These are phyloP conservation scores for Ditylenchus dipsaci DNA, from an alignment of 1,140 invertebrate species.

Conservation along the genomic window DNA sequence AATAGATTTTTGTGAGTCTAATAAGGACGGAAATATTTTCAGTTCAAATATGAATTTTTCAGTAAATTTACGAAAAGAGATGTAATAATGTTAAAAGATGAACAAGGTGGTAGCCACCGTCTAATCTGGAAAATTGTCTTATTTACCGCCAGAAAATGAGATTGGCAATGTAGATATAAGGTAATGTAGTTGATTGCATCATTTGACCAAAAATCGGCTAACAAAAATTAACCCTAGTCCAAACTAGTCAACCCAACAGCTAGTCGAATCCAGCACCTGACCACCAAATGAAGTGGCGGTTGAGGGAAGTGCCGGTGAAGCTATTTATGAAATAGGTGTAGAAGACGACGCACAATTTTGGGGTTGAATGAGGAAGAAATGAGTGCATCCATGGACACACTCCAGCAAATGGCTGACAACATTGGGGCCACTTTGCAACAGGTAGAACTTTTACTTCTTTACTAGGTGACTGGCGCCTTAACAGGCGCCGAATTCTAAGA, in stretches of 20 bases:
- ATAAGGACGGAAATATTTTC: too few species aligned
- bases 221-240: conserved; percentile 47
- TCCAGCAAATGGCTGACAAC: conserved; percentile 77
- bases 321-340: conserved; percentile 92
- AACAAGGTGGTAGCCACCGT: background rate
- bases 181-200: conserved; percentile 30
- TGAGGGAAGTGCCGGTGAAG: conserved; percentile 70
- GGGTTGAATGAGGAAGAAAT: conserved; percentile 76
- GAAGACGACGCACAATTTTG: conserved; percentile 72
- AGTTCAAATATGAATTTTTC: too few species aligned
- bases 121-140: background rate
- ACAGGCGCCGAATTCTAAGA: too few species aligned
- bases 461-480: too few species aligned
- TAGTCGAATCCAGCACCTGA: conserved; percentile 61
- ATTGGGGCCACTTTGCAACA: conserved; percentile 69
- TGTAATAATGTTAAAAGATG: background rate
- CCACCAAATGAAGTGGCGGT: conserved; percentile 64
- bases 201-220: background rate
- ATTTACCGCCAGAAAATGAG: conserved; percentile 48
- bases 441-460: conserved; percentile 39
- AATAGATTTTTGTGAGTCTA: too few species aligned
- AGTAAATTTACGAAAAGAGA: background rate
- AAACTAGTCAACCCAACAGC: conserved; percentile 60
- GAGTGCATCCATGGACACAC: conserved; percentile 73
- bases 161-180: conserved; percentile 51